Percentiles rank a stretch among this genome's conserved stretches.
phyloP scores from a whole-genome alignment of 2,888 invertebrate species.

The Aphodius granarius region DNA sequence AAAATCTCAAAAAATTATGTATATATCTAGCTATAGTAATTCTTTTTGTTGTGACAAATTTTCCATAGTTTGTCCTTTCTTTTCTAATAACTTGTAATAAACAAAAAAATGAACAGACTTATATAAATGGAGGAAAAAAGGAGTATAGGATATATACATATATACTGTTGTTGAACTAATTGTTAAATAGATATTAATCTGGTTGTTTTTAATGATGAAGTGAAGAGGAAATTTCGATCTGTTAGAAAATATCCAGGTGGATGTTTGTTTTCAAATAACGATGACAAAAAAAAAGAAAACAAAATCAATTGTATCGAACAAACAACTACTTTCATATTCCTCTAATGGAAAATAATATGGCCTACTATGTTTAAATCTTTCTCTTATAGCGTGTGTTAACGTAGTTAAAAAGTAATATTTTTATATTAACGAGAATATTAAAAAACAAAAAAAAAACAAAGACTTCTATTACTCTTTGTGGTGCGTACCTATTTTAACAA shows the following conservation, averaged over 20 bases:
- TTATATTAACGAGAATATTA: conserved; percentile 33
- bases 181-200: conserved; percentile 34
- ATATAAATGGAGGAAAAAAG: conserved; percentile 20
- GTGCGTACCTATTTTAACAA: not conserved
- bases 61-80: not conserved
- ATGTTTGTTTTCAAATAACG: conserved; percentile 20
- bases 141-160: conserved; percentile 20
- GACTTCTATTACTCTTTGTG: conserved; percentile 1
- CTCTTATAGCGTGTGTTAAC: conserved; percentile 37
- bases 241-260: not conserved
- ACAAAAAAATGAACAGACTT: conserved; percentile 1
- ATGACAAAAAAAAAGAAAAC: not conserved
- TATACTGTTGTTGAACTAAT: conserved; percentile 37
- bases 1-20: not conserved
- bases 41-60: not conserved
- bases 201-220: not conserved
- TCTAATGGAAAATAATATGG: conserved; percentile 38
- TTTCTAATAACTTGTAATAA: not conserved
- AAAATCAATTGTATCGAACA: not conserved
- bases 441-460: not conserved
- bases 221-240: not conserved
- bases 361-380: conserved; percentile 47
- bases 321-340: conserved; percentile 4
- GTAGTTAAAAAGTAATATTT: conserved; percentile 40
- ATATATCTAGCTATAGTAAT: not conserved